These are phyloP conservation scores for Cantharis rufa DNA, from an alignment of 2,888 invertebrate genomes.

Conservation along the genomic window DNA sequence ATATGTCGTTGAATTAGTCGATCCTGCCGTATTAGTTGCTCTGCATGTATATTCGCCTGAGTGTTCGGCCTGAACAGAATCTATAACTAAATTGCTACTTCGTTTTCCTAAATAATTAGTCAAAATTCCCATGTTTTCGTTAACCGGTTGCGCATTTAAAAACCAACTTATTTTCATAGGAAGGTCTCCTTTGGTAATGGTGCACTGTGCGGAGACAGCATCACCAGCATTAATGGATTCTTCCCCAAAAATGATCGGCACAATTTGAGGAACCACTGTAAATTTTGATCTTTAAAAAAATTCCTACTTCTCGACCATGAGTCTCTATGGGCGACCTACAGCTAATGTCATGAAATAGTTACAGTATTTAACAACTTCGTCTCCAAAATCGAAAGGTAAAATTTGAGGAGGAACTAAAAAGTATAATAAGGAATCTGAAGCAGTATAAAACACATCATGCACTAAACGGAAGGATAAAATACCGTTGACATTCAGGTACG, in stretches of 20 bases:
- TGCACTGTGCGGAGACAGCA: conserved; percentile 62
- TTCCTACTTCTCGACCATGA: no score
- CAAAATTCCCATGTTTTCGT: conserved; percentile 58
- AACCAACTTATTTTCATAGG: conserved; percentile 74
- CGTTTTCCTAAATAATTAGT: conserved; percentile 66
- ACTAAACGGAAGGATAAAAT: conserved; percentile 43
- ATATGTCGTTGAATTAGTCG: neutral
- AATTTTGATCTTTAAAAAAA: no score
- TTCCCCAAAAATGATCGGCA: conserved; percentile 62
- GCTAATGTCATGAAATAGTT: no score
- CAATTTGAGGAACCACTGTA: neutral
- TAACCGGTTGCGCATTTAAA: conserved; percentile 68
- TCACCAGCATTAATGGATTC: conserved; percentile 61
- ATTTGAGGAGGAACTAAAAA: no score
- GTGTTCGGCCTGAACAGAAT: conserved; percentile 69
- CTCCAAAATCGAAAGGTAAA: no score
- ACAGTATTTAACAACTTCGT: no score
- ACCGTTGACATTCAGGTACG: conserved; percentile 75
- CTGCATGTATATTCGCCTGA: conserved; percentile 73
- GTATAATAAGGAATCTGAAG: no score
- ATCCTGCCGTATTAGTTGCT: conserved; percentile 68
- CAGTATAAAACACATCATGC: neutral
- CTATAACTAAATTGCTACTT: conserved; percentile 63
- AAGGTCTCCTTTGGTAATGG: conserved; percentile 71
- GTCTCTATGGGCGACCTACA: no score